These are phyloP conservation scores for Panulirus ornatus DNA, from an alignment of 1,140 invertebrate species.

Conservation along the genomic window DNA sequence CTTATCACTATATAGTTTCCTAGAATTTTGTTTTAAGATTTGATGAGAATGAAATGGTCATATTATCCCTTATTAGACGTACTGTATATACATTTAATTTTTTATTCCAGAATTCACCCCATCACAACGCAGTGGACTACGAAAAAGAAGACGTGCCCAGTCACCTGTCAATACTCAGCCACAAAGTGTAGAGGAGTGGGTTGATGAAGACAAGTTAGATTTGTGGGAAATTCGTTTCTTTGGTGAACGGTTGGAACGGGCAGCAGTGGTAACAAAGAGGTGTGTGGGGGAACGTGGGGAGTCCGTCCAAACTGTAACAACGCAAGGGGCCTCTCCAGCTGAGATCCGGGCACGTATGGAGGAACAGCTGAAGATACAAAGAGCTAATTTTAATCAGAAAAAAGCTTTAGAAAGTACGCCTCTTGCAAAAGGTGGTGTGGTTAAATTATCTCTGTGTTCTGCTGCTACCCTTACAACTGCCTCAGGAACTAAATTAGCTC, in stretches of 20 bases:
- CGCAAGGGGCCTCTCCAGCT: slow-evolving; percentile 48
- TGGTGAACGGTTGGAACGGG: slow-evolving; percentile 85
- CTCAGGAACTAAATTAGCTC: slow-evolving; percentile 45
- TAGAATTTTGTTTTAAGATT: no score
- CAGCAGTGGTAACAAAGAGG: slow-evolving; percentile 60
- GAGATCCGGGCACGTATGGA: slow-evolving; percentile 70
- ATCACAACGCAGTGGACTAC: slow-evolving; percentile 90
- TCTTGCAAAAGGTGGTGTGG: slow-evolving; percentile 49
- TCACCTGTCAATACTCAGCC: slow-evolving; percentile 93
- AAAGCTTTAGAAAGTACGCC: slow-evolving; percentile 57
- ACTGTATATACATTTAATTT: no score
- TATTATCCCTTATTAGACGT: no score
- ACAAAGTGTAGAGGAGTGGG: slow-evolving; percentile 95
- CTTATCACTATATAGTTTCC: no score
- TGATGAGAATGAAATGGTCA: no score
- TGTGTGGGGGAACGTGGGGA: slow-evolving; percentile 50
- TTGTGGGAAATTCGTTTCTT: slow-evolving; percentile 98
- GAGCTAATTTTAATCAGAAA: slow-evolving; percentile 71
- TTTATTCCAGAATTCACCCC: slow-evolving; percentile 89
- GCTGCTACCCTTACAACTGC: slow-evolving; percentile 34
- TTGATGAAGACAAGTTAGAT: slow-evolving; percentile 96
- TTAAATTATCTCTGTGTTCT: slow-evolving; percentile 62
- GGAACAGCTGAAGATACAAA: slow-evolving; percentile 74
- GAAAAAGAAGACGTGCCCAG: slow-evolving; percentile 94
- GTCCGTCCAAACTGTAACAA: slow-evolving; percentile 33